Evolutionary conservation across 2,113 vertebrate species (phyloP).

Genomic region (Protomyctophum bolini): DNA sequence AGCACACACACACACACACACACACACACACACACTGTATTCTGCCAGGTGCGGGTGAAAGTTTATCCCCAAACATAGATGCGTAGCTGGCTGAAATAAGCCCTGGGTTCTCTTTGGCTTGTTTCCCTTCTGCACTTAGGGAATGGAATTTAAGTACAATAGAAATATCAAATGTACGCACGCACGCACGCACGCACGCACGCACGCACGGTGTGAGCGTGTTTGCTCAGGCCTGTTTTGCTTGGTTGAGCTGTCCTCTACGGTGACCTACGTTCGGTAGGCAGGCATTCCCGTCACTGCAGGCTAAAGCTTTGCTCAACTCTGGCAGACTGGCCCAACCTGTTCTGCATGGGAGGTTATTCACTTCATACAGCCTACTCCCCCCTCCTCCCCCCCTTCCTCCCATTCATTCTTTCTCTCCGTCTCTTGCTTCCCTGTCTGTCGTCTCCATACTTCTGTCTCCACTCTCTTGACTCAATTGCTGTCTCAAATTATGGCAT

Average conservation of each 20-base stretch:
- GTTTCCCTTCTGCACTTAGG: slow-evolving; percentile 45
- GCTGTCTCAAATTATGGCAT: neutral
- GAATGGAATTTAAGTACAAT: slow-evolving; percentile 47
- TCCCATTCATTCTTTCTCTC: slow-evolving; percentile 29
- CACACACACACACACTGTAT: slow-evolving; percentile 12
- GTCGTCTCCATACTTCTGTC: slow-evolving; percentile 19
- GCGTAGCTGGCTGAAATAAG: slow-evolving; percentile 58
- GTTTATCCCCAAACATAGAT: slow-evolving; percentile 72
- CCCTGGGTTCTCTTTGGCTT: slow-evolving; percentile 46
- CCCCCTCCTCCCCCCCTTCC: slow-evolving; percentile 27
- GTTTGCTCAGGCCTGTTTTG: slow-evolving; percentile 59
- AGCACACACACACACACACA: slow-evolving; percentile 1
- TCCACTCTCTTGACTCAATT: neutral
- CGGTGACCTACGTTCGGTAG: slow-evolving; percentile 60
- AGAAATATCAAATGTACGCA: slow-evolving; percentile 25
- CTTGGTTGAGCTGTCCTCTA: slow-evolving; percentile 61
- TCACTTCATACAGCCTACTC: neutral
- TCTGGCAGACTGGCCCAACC: slow-evolving; percentile 64
- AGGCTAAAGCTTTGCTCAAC: slow-evolving; percentile 35
- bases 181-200: slow-evolving; percentile 28
- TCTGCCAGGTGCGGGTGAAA: slow-evolving; percentile 62
- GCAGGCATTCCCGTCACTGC: slow-evolving; percentile 39
- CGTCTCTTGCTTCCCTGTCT: slow-evolving; percentile 1
- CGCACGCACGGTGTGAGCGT: slow-evolving; percentile 29
- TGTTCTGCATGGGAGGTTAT: slow-evolving; percentile 55